Evolutionary conservation across 2,113 vertebrate species (phyloP).

Genomic region (Melanostigma gelatinosum): DNA sequence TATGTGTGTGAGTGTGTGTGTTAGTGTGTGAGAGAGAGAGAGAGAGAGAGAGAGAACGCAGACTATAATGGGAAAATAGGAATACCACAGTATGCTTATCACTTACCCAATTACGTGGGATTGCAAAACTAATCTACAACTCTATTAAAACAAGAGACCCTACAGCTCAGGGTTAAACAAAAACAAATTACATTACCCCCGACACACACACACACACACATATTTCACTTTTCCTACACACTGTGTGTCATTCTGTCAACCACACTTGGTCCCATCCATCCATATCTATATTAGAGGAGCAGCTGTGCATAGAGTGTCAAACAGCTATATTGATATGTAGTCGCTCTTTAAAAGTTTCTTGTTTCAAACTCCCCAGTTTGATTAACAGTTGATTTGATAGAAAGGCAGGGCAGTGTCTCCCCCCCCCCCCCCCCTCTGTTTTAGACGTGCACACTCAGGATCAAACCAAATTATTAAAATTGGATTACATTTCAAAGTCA

Average conservation of each 20-base stretch:
- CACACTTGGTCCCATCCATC: conserved; percentile 47
- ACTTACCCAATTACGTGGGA: conserved; percentile 81
- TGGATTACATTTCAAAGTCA: not conserved
- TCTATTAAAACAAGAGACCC: conserved; percentile 83
- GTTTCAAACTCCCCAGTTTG: conserved; percentile 50
- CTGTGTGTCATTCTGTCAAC: conserved; percentile 46
- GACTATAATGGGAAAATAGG: conserved; percentile 46
- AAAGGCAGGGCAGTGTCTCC: not conserved
- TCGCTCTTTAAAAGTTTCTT: conserved; percentile 36
- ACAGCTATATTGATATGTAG: conserved; percentile 47
- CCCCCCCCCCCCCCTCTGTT: not conserved
- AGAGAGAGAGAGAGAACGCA: not conserved
- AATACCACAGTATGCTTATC: conserved; percentile 75
- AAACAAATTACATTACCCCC: conserved; percentile 80
- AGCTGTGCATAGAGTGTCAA: conserved; percentile 44
- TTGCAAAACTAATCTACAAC: conserved; percentile 82
- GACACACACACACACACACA: conserved; percentile 23
- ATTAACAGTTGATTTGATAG: conserved; percentile 63
- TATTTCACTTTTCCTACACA: conserved; percentile 45
- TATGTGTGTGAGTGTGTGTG: not conserved
- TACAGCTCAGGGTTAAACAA: conserved; percentile 80
- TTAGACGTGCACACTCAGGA: not conserved
- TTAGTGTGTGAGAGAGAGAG: not conserved
- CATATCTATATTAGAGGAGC: conserved; percentile 47
- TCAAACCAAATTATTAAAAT: not conserved